Evolutionary conservation across 2,888 invertebrate genomes (phyloP), one percentile per base, ranked within the genome.

Genomic region (Spialia ferax): DNA sequence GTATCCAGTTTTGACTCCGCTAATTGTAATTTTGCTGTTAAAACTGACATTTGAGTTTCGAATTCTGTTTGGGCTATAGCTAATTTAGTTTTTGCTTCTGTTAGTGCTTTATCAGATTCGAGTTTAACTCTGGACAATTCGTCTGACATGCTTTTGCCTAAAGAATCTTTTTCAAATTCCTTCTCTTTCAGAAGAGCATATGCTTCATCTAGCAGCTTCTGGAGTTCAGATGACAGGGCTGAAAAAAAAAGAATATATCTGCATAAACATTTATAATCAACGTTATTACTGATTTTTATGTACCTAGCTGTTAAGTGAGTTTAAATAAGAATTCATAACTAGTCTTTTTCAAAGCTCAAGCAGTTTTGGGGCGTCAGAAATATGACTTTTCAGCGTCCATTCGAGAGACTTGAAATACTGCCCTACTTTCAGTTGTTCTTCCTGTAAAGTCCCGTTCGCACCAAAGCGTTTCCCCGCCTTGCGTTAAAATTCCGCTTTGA

Each of bases 41-140:
- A 80, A 48, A 89, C 89, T 2, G 94, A 94, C n/a, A 95, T 82
- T 81, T 95, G 94, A 55, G 94, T 94, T 73, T 95, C 95, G 56
- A 95, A 93, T 78, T 95, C 95, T 0, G 95, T 94, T 73, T 96
- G 89, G 70, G 95, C 94, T 78, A 96, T 96, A 69, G 96, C 95
- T 52, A 95, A 91, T 85, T 96, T 96, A n/a, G 95, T 95, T 85
- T 89, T 94, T 56, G 93, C 87, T 83, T 94, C 94, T 68, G 84
- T 90, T 8, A 93, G 77, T 75, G 91, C 86, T 80, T 94, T 86
- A 88, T 95, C 82, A 76, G 94, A 84, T 93, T 96, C 94, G 2
- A 79, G 75, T 76, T 86, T 93, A 0, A 91, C 78, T 80, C 87
- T 88, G 13, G 84, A 75, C 22, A 94, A 75, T 77, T 94, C 94